Base-by-base conservation (phyloP, 2,888 invertebrate species). In the Perizoma affinitatum region DNA sequence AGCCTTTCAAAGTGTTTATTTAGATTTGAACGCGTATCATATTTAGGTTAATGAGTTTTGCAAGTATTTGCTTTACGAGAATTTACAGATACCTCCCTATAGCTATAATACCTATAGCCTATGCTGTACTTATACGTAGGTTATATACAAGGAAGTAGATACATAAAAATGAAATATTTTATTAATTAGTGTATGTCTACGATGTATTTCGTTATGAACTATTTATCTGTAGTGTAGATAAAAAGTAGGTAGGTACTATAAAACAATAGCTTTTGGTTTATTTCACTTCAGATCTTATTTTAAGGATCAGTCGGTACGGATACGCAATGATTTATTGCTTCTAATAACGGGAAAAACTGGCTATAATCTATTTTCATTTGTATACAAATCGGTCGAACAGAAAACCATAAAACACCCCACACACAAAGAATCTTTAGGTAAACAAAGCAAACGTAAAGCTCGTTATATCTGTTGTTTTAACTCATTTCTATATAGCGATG, bases 361-460 rank as follows among this genome's bases (percentile, higher is more conserved):
- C 90, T 87, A 87, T 91, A 90, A 92, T 89, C 92, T 92, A 92
- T 92, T 92, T 90, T 78, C 89, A 91, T 86, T 87, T 83, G 90
- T 92, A 89, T 80, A 92, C 90, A 90, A 87, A 90, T 90, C 89
- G 90, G 88, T 88, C 84, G 88, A 92, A 90, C 91, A 89, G 89
- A 90, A 91, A 92, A 89, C 91, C 85, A 84, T 92, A 90, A 92
- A 92, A 91, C 88, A 84, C 88, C 87, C 82, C 88, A 90, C 90
- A 90, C 47, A 90, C 63, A 63, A 63, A 63, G 63, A 63, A 63
- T 63, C 63, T 58, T 63, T 58, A 59, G 85, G 88, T 90, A 90
- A 90, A 90, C 90, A 90, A 85, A 90, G 89, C 86, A 87, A 83
- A 87, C 90, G 80, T 90, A 86, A 90, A 87, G 88, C 82, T 78